A percentile compares a stretch with the other conserved stretches of the same genome.
These are phyloP conservation scores for Drosophila nr. fundita DNA, from an alignment of 2,888 invertebrate species.

Conservation along the genomic window DNA sequence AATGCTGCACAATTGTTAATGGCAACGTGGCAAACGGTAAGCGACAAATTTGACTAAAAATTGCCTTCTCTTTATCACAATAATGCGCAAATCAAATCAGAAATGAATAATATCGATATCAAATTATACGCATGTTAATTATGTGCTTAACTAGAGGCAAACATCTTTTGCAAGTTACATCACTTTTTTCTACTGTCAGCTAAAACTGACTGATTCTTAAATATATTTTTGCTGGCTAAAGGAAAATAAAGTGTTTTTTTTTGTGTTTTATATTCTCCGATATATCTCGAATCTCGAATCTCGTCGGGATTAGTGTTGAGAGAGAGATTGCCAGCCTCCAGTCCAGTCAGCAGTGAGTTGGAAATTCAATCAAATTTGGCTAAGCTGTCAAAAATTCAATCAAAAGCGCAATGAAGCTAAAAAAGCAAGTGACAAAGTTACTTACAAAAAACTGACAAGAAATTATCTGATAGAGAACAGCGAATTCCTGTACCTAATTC, in stretches of 20 bases:
- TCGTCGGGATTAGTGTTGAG: neutral
- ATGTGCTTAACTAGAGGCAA: neutral
- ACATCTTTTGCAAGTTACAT: neutral
- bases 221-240: neutral
- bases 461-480: neutral
- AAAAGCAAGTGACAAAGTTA: neutral
- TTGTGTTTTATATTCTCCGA: neutral
- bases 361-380: neutral
- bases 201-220: neutral
- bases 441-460: neutral
- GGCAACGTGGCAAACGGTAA: conserved; percentile 45
- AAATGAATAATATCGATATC: conserved; percentile 20
- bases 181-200: neutral
- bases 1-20: conserved; percentile 69
- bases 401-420: neutral
- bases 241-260: no score
- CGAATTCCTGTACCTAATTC: neutral
- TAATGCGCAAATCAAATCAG: conserved; percentile 69
- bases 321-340: neutral
- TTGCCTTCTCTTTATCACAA: conserved; percentile 78
- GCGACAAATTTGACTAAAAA: conserved; percentile 45
- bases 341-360: neutral
- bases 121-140: neutral
- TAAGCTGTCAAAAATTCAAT: neutral
- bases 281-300: neutral